phyloP scores from a whole-genome alignment of 1,140 invertebrate genomes.

The Dolichoris vasculosae region DNA sequence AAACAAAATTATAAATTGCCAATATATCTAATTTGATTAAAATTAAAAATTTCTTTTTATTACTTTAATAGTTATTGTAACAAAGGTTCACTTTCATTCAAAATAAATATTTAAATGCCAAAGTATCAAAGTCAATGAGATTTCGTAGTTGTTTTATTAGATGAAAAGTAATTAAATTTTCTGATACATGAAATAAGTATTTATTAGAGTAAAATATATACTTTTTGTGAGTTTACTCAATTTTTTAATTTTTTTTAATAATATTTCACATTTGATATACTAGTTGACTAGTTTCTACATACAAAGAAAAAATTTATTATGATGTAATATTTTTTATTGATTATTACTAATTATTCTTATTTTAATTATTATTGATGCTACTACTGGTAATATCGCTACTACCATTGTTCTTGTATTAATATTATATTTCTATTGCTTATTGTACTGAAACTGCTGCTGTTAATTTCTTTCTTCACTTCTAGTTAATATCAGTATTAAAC shows the following conservation, averaged over 20 bases:
- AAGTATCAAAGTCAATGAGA: not conserved
- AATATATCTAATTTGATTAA: not conserved
- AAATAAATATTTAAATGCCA: not conserved
- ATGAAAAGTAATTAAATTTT: not conserved
- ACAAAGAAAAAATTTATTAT: not conserved
- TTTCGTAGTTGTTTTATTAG: not conserved
- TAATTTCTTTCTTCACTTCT: not conserved
- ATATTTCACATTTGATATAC: not conserved
- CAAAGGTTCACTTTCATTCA: not conserved
- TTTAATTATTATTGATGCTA: not conserved
- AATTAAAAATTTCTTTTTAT: not conserved
- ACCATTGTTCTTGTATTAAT: too few species aligned
- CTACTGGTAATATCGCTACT: not conserved
- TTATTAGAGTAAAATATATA: slow-evolving; percentile 12
- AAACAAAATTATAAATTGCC: too few species aligned
- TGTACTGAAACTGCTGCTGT: not conserved
- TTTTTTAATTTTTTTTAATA: not conserved
- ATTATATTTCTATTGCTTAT: too few species aligned
- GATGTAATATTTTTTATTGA: not conserved
- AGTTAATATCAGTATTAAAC: not conserved
- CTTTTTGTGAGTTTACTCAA: not conserved
- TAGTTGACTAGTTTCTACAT: not conserved
- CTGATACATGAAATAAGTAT: not conserved
- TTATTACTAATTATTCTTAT: not conserved
- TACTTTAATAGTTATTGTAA: not conserved